Conservation (phyloP, 1,140 invertebrate genomes). For the Asobara japonica region DNA sequence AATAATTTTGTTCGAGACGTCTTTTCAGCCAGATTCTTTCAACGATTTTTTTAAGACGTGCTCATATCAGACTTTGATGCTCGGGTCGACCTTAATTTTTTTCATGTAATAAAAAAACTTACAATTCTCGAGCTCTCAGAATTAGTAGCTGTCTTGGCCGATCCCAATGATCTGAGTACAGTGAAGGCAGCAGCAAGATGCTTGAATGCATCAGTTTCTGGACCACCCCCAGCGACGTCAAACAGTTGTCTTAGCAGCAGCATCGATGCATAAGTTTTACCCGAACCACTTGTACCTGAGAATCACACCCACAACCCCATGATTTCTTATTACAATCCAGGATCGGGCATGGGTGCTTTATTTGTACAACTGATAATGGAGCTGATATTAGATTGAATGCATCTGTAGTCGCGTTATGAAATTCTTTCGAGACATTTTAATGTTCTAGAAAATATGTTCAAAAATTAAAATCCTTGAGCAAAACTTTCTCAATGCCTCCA, state of each 20-base stretch:
- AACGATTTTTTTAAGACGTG: too few relatives aligned
- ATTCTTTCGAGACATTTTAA: too few relatives aligned
- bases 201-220: slow-evolving; percentile 96
- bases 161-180: slow-evolving; percentile 88
- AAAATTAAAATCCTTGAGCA: too few relatives aligned
- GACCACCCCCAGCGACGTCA: slow-evolving; percentile 91
- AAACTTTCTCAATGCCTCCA: too few relatives aligned
- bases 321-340: slow-evolving; percentile 17
- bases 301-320: slow-evolving; percentile 25
- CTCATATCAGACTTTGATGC: too few relatives aligned
- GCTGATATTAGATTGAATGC: too few relatives aligned
- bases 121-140: slow-evolving; percentile 95
- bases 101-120: slow-evolving; percentile 51
- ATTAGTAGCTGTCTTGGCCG: slow-evolving; percentile 89
- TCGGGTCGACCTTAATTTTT: not conserved
- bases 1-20: too few relatives aligned
- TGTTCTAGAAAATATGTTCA: not conserved
- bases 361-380: too few relatives aligned
- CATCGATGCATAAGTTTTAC: slow-evolving; percentile 95
- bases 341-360: not conserved
- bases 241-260: slow-evolving; percentile 88
- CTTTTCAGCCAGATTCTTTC: too few relatives aligned
- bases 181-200: slow-evolving; percentile 94
- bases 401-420: too few relatives aligned
- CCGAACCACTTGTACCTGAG: slow-evolving; percentile 90